Percentiles rank a stretch among this genome's conserved stretches.
phyloP scores from a whole-genome alignment of 1,140 invertebrate species.

The Campodea augens region DNA sequence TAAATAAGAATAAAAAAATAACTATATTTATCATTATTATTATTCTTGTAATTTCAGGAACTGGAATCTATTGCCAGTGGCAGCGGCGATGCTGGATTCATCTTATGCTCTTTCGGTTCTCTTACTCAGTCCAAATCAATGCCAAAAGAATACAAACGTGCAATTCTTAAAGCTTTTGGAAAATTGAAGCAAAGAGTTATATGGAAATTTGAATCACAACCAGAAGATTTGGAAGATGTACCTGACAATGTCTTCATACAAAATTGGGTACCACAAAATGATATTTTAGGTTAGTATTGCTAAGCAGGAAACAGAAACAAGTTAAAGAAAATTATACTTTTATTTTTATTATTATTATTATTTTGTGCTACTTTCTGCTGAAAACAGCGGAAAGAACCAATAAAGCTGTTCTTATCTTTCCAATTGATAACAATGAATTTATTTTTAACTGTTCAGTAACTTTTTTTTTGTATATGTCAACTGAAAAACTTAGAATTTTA shows the following conservation, averaged over 20 bases:
- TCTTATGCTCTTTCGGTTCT: slow-evolving; percentile 14
- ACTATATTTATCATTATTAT: neutral
- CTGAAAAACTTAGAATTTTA: too few species aligned
- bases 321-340: too few species aligned
- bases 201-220: slow-evolving; percentile 19
- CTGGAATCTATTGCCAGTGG: neutral
- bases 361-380: too few species aligned
- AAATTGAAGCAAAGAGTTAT: slow-evolving; percentile 14
- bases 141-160: slow-evolving; percentile 9
- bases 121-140: slow-evolving; percentile 6
- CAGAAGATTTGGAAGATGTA: neutral
- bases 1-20: too few species aligned
- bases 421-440: too few species aligned
- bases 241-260: slow-evolving; percentile 9
- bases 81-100: slow-evolving; percentile 13
- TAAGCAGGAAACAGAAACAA: too few species aligned
- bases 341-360: too few species aligned
- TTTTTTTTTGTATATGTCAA: too few species aligned
- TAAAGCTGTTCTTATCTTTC: too few species aligned
- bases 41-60: neutral
- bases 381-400: too few species aligned
- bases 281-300: neutral
- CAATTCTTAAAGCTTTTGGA: slow-evolving; percentile 13
- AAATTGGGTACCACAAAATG: slow-evolving; percentile 7
- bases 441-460: too few species aligned